These are phyloP conservation scores for Lamprologus speciosus DNA, from an alignment of 2,113 vertebrate genomes.

Conservation along the genomic window DNA sequence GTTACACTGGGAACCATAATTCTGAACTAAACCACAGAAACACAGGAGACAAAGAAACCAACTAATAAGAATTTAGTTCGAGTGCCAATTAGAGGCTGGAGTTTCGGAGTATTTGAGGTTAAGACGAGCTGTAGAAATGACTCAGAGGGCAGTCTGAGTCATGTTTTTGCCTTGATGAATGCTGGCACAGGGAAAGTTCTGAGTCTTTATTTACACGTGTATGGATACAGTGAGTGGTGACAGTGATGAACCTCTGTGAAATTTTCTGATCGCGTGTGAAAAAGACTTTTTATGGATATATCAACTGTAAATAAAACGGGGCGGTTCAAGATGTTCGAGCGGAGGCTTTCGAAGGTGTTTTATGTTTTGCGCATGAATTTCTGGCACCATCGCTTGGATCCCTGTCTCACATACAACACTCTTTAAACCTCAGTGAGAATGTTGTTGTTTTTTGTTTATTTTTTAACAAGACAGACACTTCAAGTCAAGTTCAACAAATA, in stretches of 20 bases:
- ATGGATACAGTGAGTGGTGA: not conserved
- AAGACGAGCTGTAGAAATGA: conserved; percentile 12
- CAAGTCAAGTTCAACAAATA: not conserved
- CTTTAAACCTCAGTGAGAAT: not conserved
- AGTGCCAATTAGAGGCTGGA: conserved; percentile 4
- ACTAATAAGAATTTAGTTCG: not conserved
- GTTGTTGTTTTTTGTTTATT: not conserved
- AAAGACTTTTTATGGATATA: not conserved
- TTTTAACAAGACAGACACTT: not conserved
- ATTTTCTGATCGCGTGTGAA: not conserved
- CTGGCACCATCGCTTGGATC: not conserved
- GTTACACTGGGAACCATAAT: not conserved
- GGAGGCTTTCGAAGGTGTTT: not conserved
- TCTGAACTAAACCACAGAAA: not conserved
- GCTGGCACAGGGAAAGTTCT: not conserved
- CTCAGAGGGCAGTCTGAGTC: conserved; percentile 33
- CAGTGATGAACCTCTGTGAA: not conserved
- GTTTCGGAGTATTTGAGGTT: conserved; percentile 18
- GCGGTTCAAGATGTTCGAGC: not conserved
- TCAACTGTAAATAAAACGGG: not conserved
- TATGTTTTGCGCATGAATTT: not conserved
- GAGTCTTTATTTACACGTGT: conserved; percentile 10
- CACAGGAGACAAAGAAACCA: not conserved
- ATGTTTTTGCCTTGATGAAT: conserved; percentile 11
- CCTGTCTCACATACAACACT: not conserved